phyloP scores from a whole-genome alignment of 2,797 vertebrate species.

The Orientallactaga sibirica region DNA sequence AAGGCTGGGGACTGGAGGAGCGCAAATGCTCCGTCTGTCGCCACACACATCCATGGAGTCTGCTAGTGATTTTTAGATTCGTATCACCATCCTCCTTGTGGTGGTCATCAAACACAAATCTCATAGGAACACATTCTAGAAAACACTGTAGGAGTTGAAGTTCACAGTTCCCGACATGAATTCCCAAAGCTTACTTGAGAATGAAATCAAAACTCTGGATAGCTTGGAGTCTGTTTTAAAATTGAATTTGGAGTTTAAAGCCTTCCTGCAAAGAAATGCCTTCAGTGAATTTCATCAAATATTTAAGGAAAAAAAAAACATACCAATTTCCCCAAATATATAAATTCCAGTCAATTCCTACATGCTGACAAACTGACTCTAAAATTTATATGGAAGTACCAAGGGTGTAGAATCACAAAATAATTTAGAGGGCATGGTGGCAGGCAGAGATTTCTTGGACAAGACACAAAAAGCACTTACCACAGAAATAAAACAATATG shows the following conservation, averaged over 20 bases:
- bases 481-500: background rate
- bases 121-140: background rate
- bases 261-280: background rate
- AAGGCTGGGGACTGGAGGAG: background rate
- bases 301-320: background rate
- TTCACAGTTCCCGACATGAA: background rate
- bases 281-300: background rate
- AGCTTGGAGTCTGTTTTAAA: background rate
- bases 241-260: background rate
- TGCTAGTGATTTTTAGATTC: background rate
- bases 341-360: background rate
- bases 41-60: fast-evolving
- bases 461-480: background rate
- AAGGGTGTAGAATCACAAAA: background rate
- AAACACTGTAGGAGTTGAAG: background rate
- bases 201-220: background rate
- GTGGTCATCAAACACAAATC: background rate
- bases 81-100: background rate
- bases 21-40: fast-evolving
- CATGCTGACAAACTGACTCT: background rate
- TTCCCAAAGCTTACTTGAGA: background rate
- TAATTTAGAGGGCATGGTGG: background rate
- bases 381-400: background rate
- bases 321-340: background rate
- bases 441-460: background rate